These are phyloP conservation scores for Gobiocypris rarus DNA, from an alignment of 2,113 vertebrate genomes.

Conservation along the genomic window DNA sequence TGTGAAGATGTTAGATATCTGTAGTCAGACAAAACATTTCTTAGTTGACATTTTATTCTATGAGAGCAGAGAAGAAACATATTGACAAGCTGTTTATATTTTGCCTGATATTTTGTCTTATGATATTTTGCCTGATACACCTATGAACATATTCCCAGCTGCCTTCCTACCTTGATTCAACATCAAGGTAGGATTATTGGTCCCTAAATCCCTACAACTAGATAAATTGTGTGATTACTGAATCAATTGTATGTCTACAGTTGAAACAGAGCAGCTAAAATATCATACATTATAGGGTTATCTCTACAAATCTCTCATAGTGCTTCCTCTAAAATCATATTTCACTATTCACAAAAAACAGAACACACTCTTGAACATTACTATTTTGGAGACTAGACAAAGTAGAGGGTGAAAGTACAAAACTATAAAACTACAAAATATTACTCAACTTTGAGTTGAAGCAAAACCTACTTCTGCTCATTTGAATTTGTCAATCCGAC, in stretches of 20 bases:
- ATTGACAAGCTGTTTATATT: no score
- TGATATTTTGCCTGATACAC: no score
- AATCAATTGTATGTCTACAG: background rate
- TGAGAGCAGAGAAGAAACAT: no score
- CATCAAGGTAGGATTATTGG: background rate
- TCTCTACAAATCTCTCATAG: background rate
- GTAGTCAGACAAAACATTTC: background rate
- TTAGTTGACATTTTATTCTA: background rate
- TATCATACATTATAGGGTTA: background rate
- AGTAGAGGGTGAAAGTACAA: no score
- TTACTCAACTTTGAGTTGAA: background rate
- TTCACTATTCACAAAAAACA: no score
- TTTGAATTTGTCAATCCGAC: no score
- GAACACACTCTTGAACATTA: no score
- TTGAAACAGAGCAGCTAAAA: background rate
- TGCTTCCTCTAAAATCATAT: no score
- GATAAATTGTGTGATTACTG: background rate
- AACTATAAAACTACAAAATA: no score
- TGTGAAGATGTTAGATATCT: background rate
- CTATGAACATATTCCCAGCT: background rate
- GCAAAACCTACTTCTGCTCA: background rate
- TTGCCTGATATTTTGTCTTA: no score
- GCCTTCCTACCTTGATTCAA: background rate
- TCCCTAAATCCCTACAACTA: background rate
- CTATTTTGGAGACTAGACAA: no score